Conservation (phyloP, 2,113 vertebrate genomes). For the Peromyscus polionotus region DNA sequence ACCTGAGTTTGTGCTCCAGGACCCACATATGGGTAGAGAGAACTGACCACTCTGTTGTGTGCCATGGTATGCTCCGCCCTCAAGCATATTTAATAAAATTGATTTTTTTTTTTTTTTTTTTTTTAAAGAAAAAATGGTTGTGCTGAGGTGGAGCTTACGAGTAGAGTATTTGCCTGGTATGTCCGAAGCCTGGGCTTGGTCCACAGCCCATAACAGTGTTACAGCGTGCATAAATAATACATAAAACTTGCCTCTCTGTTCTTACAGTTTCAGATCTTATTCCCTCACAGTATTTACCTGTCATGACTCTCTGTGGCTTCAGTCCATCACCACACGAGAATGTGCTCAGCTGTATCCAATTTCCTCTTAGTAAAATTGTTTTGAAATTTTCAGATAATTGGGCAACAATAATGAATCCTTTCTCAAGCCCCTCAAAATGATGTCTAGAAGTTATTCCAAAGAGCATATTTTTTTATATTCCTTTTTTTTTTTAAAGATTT, state of each 20-base stretch:
- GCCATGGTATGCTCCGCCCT: neutral
- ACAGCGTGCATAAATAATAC: neutral
- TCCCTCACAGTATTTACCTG: neutral
- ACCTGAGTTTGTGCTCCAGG: too few relatives aligned
- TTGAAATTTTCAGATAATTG: constrained; percentile 33
- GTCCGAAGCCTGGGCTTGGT: neutral
- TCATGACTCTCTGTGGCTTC: neutral
- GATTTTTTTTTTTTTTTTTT: neutral
- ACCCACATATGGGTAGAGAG: neutral
- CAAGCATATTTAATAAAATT: neutral
- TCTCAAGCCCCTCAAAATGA: neutral
- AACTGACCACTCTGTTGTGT: neutral
- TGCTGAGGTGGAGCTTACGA: neutral
- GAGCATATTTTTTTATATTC: neutral
- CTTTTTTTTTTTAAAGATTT: too few relatives aligned
- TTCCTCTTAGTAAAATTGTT: constrained; percentile 56
- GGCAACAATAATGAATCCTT: constrained; percentile 46
- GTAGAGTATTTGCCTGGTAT: too few relatives aligned
- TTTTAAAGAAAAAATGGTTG: neutral
- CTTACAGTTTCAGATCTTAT: neutral
- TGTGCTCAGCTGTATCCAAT: neutral
- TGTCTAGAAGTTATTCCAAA: constrained; percentile 21
- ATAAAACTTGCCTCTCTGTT: neutral
- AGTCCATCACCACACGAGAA: neutral
- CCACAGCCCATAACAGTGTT: neutral